These are phyloP conservation scores for Gastrophysa polygoni DNA, from an alignment of 2,888 invertebrate genomes.

Conservation along the genomic window DNA sequence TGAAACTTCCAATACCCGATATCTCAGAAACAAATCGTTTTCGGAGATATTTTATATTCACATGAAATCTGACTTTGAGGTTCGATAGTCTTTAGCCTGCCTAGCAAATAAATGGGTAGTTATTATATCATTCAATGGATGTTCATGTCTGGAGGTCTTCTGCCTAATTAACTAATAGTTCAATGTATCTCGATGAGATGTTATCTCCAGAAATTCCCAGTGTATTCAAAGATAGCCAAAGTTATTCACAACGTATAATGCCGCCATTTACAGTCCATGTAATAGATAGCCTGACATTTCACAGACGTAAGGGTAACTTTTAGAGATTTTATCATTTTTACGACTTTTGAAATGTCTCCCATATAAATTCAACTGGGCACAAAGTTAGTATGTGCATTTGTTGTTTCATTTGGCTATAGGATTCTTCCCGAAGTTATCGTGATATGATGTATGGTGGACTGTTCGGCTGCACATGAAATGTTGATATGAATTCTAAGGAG, in stretches of 20 bases:
- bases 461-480: not conserved
- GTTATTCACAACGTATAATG: slow-evolving; percentile 1
- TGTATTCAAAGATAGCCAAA: slow-evolving; percentile 1
- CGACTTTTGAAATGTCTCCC: slow-evolving; percentile 30
- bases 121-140: too few relatives aligned
- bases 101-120: too few relatives aligned
- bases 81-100: too few relatives aligned
- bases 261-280: slow-evolving; percentile 1
- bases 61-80: too few relatives aligned
- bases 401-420: not conserved
- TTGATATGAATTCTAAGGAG: not conserved
- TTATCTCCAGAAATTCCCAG: not conserved
- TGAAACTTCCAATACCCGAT: too few relatives aligned
- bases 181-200: not conserved
- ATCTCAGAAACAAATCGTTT: too few relatives aligned
- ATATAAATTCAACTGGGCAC: slow-evolving; percentile 29
- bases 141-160: not conserved
- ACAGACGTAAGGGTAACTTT: slow-evolving; percentile 32
- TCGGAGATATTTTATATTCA: too few relatives aligned
- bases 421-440: not conserved
- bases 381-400: not conserved
- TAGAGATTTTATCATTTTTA: slow-evolving; percentile 39
- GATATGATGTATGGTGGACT: not conserved
- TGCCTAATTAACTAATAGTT: not conserved
- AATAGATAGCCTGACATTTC: slow-evolving; percentile 32